Evolutionary conservation across 37 sponge, comb jelly and placozoan species (phyloP).

Genomic region (Axinella damicornis): DNA sequence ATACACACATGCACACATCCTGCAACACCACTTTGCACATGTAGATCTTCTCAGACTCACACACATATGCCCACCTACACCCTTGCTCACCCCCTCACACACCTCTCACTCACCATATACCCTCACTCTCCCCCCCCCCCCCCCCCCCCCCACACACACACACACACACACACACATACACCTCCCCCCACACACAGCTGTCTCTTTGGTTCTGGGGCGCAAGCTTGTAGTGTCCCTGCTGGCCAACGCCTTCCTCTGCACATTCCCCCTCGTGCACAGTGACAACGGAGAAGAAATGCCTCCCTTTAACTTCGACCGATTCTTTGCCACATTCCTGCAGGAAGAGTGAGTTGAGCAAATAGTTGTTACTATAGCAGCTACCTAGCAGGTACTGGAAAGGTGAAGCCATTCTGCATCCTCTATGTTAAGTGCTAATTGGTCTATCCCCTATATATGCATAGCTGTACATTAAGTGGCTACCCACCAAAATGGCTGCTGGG

Average conservation of each 20-base stretch:
- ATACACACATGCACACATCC: neutral
- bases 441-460: too few relatives aligned
- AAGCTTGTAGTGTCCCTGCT: slow-evolving; percentile 69
- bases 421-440: too few relatives aligned
- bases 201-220: slow-evolving; percentile 54
- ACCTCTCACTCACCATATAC: neutral
- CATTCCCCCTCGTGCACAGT: slow-evolving; percentile 37
- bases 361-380: too few relatives aligned
- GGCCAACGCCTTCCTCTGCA: slow-evolving; percentile 81
- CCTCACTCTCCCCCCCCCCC: too few relatives aligned
- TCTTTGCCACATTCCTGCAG: slow-evolving; percentile 53
- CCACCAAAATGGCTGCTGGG: too few relatives aligned
- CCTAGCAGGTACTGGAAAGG: too few relatives aligned
- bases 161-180: neutral
- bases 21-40: too few relatives aligned
- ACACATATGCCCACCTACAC: neutral
- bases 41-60: too few relatives aligned
- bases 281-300: neutral
- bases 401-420: too few relatives aligned
- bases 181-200: slow-evolving; percentile 28
- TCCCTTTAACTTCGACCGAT: slow-evolving; percentile 60
- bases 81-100: neutral
- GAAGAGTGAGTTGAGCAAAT: slow-evolving; percentile 17
- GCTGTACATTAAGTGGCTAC: too few relatives aligned
- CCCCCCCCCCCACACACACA: neutral